A percentile compares a stretch with the other conserved stretches of the same genome.
phyloP scores from a whole-genome alignment of 2,888 invertebrate genomes.

The Caenorhabditis zanzibari region DNA sequence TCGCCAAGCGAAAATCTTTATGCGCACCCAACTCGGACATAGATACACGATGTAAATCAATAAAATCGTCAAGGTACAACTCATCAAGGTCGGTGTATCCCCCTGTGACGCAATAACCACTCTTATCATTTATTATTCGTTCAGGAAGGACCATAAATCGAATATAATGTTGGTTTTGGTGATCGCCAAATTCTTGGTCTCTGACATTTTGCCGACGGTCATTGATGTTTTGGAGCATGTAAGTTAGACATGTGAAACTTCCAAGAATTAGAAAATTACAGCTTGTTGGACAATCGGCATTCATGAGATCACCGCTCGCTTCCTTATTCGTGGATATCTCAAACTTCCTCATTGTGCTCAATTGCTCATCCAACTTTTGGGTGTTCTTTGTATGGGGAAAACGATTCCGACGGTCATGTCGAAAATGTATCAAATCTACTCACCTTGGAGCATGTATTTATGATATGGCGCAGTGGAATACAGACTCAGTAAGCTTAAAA shows the following conservation, averaged over 20 bases:
- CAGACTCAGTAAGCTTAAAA: slow-evolving; percentile 65
- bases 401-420: slow-evolving; percentile 75
- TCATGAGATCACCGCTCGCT: slow-evolving; percentile 79
- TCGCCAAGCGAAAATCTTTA: slow-evolving; percentile 73
- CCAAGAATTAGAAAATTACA: slow-evolving; percentile 55
- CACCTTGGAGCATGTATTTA: slow-evolving; percentile 68
- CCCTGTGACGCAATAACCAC: slow-evolving; percentile 9
- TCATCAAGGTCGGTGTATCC: slow-evolving; percentile 56
- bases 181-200: slow-evolving; percentile 81
- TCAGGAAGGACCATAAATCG: slow-evolving; percentile 81
- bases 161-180: slow-evolving; percentile 82
- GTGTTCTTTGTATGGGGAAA: slow-evolving; percentile 83
- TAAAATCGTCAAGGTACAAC: slow-evolving; percentile 60
- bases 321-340: slow-evolving; percentile 82
- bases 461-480: slow-evolving; percentile 68
- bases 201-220: slow-evolving; percentile 82
- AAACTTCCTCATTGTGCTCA: slow-evolving; percentile 82
- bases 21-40: slow-evolving; percentile 75
- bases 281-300: slow-evolving; percentile 79
- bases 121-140: slow-evolving; percentile 34
- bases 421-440: slow-evolving; percentile 65
- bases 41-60: slow-evolving; percentile 70
- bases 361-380: slow-evolving; percentile 83
- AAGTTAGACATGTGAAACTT: slow-evolving; percentile 24
- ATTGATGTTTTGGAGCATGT: slow-evolving; percentile 82